Conservation (phyloP, 2,797 vertebrate species). For the Falco columbarius region DNA sequence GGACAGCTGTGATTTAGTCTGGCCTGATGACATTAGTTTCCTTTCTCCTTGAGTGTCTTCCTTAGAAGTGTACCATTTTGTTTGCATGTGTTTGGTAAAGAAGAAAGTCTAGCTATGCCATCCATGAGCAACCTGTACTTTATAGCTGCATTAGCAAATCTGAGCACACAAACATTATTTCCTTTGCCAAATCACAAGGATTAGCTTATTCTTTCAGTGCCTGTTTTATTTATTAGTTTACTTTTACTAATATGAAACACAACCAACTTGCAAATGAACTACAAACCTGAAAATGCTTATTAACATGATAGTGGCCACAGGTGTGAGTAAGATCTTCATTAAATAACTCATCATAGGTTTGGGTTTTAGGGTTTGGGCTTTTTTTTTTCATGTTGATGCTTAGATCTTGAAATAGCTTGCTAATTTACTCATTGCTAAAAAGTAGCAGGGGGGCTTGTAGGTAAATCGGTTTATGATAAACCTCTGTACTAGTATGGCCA, state of each 20-base stretch:
- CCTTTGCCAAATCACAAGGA: conserved; percentile 46
- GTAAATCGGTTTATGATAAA: neutral
- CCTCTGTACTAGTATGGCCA: neutral
- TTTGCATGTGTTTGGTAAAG: neutral
- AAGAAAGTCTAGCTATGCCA: conserved; percentile 17
- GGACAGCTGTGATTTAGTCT: conserved; percentile 20
- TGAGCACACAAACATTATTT: conserved; percentile 40
- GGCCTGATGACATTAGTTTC: conserved; percentile 16
- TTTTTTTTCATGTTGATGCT: neutral
- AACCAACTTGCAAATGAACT: conserved; percentile 65
- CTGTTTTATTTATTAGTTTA: conserved; percentile 58
- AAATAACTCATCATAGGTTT: neutral
- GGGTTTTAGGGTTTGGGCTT: neutral
- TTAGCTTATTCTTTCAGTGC: conserved; percentile 70
- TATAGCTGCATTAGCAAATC: conserved; percentile 56
- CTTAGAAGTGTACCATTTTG: conserved; percentile 18
- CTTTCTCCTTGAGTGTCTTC: conserved; percentile 27
- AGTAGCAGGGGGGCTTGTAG: fast-evolving
- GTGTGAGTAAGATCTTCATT: neutral
- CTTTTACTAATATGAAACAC: conserved; percentile 40
- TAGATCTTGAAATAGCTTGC: neutral
- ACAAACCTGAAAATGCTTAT: conserved; percentile 37
- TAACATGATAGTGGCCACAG: neutral
- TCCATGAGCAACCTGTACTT: conserved; percentile 30
- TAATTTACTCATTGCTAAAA: neutral